A percentile compares a stretch with the other conserved stretches of the same genome.
Conservation (phyloP, 2,113 vertebrate genomes). For the Notiomystis cincta region DNA sequence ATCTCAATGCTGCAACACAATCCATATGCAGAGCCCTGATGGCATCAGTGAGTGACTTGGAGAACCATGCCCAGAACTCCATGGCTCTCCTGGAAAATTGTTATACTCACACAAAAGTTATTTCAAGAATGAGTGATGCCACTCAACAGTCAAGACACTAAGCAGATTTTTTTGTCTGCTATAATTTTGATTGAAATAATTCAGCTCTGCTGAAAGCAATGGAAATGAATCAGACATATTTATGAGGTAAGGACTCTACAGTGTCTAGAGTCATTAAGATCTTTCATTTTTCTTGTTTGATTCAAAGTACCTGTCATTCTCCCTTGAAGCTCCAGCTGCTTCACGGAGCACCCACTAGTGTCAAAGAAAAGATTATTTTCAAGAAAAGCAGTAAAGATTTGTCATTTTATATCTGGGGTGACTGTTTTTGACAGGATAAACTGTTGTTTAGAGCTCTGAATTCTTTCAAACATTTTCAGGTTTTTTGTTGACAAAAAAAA, state of each 20-base stretch:
- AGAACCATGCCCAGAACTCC: not conserved
- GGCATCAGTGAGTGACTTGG: not conserved
- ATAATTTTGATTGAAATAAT: constrained; percentile 15
- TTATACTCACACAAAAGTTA: not conserved
- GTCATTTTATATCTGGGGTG: not conserved
- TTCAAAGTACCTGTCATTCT: constrained; percentile 34
- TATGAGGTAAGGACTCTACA: constrained; percentile 38
- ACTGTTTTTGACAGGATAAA: not conserved
- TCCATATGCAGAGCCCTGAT: not conserved
- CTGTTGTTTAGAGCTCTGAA: not conserved
- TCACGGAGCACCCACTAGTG: not conserved
- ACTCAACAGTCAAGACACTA: not conserved
- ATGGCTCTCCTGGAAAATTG: not conserved
- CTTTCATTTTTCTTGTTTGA: constrained; percentile 41
- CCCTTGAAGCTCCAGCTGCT: constrained; percentile 7
- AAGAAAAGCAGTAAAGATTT: not conserved
- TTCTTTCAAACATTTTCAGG: not conserved
- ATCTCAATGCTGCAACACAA: not conserved
- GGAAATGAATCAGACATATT: constrained; percentile 52
- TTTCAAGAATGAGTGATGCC: not conserved
- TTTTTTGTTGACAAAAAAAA: not conserved
- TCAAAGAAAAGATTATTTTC: not conserved
- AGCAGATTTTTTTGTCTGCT: not conserved
- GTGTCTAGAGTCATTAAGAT: constrained; percentile 27
- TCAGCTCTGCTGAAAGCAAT: constrained; percentile 21